Percentiles rank a stretch among this genome's conserved stretches.
Conservation (phyloP, 2,797 vertebrate genomes). For the Heterohyrax brucei region DNA sequence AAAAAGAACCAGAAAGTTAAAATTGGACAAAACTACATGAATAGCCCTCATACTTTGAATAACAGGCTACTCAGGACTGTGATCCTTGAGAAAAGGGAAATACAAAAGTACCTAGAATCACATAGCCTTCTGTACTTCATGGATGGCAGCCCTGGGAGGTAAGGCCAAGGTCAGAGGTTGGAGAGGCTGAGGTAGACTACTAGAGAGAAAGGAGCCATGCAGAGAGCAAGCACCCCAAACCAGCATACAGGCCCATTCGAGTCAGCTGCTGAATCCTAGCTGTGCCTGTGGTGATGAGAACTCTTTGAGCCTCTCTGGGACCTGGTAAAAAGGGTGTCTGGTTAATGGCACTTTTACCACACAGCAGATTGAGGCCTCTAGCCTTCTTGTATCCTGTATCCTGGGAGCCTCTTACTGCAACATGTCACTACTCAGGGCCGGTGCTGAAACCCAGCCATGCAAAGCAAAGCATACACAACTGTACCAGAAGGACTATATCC, state of each 20-base stretch:
- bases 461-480: neutral
- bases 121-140: neutral
- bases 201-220: neutral
- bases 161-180: neutral
- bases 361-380: neutral
- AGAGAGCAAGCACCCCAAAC: neutral
- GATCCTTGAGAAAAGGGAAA: neutral
- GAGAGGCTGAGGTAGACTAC: neutral
- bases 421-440: neutral
- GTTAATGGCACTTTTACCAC: neutral
- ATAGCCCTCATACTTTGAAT: conserved; percentile 1
- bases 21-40: conserved; percentile 7
- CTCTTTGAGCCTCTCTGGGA: neutral
- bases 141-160: neutral
- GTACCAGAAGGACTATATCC: neutral
- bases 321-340: neutral
- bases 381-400: neutral
- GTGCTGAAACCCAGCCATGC: neutral
- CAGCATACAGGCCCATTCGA: neutral
- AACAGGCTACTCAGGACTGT: neutral
- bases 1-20: conserved; percentile 23
- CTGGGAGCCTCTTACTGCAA: neutral
- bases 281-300: neutral
- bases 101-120: neutral
- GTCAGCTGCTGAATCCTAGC: neutral